Evolutionary conservation across 30 jellyfish, hydroid and myxozoan genomes (phyloP).

Genomic region (Pelagia noctiluca): DNA sequence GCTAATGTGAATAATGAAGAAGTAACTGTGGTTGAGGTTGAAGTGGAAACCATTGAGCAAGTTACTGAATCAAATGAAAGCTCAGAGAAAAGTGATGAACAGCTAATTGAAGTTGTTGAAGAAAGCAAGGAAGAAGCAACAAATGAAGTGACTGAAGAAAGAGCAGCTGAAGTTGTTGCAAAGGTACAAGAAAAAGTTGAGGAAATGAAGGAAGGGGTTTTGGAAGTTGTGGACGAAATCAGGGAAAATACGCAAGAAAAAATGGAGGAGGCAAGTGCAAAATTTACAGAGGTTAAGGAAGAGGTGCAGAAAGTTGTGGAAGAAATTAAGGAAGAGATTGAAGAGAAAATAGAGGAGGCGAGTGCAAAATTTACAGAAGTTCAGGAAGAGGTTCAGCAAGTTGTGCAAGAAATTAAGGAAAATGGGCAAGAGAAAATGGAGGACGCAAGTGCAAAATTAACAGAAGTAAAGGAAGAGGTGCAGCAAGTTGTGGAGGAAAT

Average conservation of each 20-base stretch:
- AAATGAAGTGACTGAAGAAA: too few species aligned
- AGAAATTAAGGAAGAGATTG: background rate
- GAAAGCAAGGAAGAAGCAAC: too few species aligned
- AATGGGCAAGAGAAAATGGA: background rate
- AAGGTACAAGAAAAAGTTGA: too few species aligned
- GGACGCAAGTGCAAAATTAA: background rate
- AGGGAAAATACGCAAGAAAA: background rate
- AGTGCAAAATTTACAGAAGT: background rate
- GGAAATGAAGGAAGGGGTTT: too few species aligned
- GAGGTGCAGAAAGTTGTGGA: background rate
- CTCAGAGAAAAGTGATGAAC: too few species aligned
- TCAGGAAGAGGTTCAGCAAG: background rate
- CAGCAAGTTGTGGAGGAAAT: constrained; percentile 1
- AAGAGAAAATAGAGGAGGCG: background rate
- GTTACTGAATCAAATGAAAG: too few species aligned
- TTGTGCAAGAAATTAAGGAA: background rate
- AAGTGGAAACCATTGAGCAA: too few species aligned
- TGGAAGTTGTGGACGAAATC: too few species aligned
- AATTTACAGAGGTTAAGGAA: background rate
- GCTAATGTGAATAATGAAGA: too few species aligned
- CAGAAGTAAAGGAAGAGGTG: constrained; percentile 3
- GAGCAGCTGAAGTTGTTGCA: too few species aligned
- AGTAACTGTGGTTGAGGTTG: too few species aligned
- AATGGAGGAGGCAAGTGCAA: background rate
- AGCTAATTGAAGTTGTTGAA: constrained; percentile 1